A percentile compares a stretch with the other conserved stretches of the same genome.
phyloP scores from a whole-genome alignment of 2,797 vertebrate species.

The Gymnoscopelus microlampas region DNA sequence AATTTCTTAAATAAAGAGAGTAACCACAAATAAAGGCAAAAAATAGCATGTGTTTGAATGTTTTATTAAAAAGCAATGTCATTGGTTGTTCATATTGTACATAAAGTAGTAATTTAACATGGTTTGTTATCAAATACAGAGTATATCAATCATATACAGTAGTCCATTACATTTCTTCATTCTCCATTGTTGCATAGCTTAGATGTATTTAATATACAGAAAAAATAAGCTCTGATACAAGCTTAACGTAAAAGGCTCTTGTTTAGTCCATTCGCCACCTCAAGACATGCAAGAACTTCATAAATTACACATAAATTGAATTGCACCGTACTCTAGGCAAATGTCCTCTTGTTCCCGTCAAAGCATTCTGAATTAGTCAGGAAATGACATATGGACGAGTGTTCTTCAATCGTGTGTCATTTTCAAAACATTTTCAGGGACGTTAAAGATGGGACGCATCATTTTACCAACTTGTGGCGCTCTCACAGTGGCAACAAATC shows the following conservation, averaged over 20 bases:
- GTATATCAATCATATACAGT: conserved; percentile 11
- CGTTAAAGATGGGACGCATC: conserved; percentile 9
- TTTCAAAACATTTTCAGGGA: neutral
- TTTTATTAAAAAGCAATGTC: conserved; percentile 61
- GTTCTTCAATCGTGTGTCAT: neutral
- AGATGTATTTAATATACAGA: conserved; percentile 14
- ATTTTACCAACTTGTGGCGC: neutral
- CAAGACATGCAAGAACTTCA: neutral
- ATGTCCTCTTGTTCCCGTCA: neutral
- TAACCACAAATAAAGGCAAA: neutral
- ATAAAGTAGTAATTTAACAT: conserved; percentile 22
- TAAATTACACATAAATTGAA: neutral
- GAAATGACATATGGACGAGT: conserved; percentile 12
- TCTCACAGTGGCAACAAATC: conserved; percentile 21
- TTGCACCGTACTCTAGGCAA: neutral
- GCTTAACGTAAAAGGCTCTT: conserved; percentile 10
- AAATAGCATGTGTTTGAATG: neutral
- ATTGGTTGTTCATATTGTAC: conserved; percentile 12
- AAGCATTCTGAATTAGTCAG: conserved; percentile 15
- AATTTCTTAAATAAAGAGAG: neutral
- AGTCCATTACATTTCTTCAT: conserved; percentile 11
- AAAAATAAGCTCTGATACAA: conserved; percentile 21
- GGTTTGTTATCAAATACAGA: conserved; percentile 30
- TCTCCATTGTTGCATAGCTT: conserved; percentile 9
- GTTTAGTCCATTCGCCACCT: conserved; percentile 28